phyloP scores from a whole-genome alignment of 2,888 invertebrate species.

The Rosalia funebris region DNA sequence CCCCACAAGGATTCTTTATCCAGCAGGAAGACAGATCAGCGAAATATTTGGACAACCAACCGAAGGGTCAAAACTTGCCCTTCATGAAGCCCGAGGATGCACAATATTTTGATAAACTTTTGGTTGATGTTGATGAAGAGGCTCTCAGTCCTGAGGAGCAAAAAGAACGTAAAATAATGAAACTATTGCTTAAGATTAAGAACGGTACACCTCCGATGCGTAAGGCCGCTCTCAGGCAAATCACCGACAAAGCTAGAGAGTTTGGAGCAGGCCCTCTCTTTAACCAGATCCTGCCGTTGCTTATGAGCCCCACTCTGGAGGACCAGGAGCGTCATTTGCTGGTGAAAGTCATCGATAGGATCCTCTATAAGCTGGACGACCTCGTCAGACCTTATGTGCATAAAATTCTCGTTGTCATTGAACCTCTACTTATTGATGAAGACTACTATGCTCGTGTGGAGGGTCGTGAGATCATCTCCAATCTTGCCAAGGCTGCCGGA shows the following conservation, averaged over 20 bases:
- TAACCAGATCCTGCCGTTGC: slow-evolving; percentile 96
- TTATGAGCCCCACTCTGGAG: slow-evolving; percentile 99
- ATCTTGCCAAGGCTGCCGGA: slow-evolving; percentile 98
- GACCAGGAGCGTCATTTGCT: slow-evolving; percentile 99
- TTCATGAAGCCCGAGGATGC: slow-evolving; percentile 99
- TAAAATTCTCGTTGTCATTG: slow-evolving; percentile 99
- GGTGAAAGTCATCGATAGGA: slow-evolving; percentile 98
- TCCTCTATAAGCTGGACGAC: slow-evolving; percentile 97
- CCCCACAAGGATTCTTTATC: slow-evolving; percentile 94
- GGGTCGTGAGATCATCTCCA: slow-evolving; percentile 98
- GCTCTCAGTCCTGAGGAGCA: slow-evolving; percentile 94
- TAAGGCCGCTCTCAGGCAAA: slow-evolving; percentile 96
- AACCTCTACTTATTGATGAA: slow-evolving; percentile 98
- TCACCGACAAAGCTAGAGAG: slow-evolving; percentile 98
- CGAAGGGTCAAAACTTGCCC: slow-evolving; percentile 87
- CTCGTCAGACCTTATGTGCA: slow-evolving; percentile 99
- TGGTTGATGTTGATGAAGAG: slow-evolving; percentile 98
- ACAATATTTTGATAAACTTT: slow-evolving; percentile 98
- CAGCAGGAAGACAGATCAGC: slow-evolving; percentile 88
- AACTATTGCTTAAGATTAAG: slow-evolving; percentile 96
- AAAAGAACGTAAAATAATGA: slow-evolving; percentile 99
- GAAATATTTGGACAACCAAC: slow-evolving; percentile 95
- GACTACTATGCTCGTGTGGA: slow-evolving; percentile 99
- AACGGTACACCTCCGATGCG: slow-evolving; percentile 99
- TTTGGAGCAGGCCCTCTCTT: slow-evolving; percentile 99